These are phyloP conservation scores for Acleris literana DNA, from an alignment of 2,888 invertebrate genomes.

Conservation along the genomic window DNA sequence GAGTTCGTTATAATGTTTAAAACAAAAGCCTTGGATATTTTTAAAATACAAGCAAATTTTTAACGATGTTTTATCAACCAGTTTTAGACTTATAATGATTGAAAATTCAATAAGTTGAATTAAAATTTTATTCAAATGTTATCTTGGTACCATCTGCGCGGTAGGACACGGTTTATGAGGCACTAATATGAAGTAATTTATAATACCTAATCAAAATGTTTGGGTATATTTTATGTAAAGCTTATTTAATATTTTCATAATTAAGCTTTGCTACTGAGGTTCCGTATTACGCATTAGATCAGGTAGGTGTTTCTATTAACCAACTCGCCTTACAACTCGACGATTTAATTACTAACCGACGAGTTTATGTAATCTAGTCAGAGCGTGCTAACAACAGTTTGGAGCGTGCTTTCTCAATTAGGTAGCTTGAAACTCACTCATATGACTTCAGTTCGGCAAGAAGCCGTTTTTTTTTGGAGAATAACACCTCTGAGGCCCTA, in stretches of 20 bases:
- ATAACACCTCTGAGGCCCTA: no score
- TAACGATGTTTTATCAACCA: constrained; percentile 28
- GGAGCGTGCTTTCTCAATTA: no score
- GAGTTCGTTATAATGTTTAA: constrained; percentile 14
- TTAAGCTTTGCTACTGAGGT: constrained; percentile 16
- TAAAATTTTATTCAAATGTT: constrained; percentile 42
- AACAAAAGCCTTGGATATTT: constrained; percentile 20
- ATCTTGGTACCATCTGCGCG: constrained; percentile 27
- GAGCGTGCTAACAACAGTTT: no score
- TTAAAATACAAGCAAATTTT: constrained; percentile 15
- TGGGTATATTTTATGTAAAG: constrained; percentile 15
- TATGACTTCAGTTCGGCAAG: no score
- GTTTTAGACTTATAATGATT: constrained; percentile 38
- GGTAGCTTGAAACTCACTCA: no score
- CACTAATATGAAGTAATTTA: no score
- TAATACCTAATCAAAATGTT: constrained; percentile 25
- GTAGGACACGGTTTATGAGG: background rate
- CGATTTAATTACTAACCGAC: no score
- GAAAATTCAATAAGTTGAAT: constrained; percentile 43
- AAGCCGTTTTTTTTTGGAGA: no score
- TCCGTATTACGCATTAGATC: constrained; percentile 14
- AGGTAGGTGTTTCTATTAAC: no score
- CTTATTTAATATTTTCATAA: constrained; percentile 15
- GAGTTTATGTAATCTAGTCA: no score
- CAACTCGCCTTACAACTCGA: no score